These are phyloP conservation scores for Hyppa rectilinea DNA, from an alignment of 2,888 invertebrate genomes.

Conservation along the genomic window DNA sequence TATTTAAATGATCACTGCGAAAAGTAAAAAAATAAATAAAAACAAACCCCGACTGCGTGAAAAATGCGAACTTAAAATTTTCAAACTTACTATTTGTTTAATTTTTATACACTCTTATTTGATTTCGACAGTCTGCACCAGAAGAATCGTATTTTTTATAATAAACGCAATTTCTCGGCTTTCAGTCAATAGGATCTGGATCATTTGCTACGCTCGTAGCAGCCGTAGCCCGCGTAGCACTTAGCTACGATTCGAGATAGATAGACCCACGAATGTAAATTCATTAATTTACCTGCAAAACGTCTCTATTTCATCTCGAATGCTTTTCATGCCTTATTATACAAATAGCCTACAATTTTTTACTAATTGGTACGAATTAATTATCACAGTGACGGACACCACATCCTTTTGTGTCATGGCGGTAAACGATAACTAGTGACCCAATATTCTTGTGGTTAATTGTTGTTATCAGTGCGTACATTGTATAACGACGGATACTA, in stretches of 20 bases:
- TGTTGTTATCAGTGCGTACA: constrained; percentile 39
- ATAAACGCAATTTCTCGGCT: background rate
- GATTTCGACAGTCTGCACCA: too few species aligned
- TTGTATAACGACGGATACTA: constrained; percentile 1
- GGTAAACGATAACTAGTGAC: constrained; percentile 48
- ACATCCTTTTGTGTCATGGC: constrained; percentile 44
- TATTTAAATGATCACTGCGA: too few species aligned
- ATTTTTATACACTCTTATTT: too few species aligned
- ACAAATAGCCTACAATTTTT: background rate
- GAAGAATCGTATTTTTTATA: too few species aligned
- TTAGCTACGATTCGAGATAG: constrained; percentile 23
- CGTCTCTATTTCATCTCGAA: background rate
- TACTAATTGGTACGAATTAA: background rate
- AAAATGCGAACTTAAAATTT: too few species aligned
- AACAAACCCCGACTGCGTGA: too few species aligned
- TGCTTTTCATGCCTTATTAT: too few species aligned
- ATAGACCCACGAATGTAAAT: background rate
- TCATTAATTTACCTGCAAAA: too few species aligned
- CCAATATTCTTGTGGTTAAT: constrained; percentile 21
- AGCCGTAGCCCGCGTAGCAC: constrained; percentile 35
- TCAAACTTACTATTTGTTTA: too few species aligned
- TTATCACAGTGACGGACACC: constrained; percentile 34
- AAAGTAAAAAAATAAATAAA: too few species aligned
- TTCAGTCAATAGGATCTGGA: background rate
- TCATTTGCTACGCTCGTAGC: constrained; percentile 15